phyloP scores from a whole-genome alignment of 2,888 invertebrate species.

The Acrobeloides nanus region DNA sequence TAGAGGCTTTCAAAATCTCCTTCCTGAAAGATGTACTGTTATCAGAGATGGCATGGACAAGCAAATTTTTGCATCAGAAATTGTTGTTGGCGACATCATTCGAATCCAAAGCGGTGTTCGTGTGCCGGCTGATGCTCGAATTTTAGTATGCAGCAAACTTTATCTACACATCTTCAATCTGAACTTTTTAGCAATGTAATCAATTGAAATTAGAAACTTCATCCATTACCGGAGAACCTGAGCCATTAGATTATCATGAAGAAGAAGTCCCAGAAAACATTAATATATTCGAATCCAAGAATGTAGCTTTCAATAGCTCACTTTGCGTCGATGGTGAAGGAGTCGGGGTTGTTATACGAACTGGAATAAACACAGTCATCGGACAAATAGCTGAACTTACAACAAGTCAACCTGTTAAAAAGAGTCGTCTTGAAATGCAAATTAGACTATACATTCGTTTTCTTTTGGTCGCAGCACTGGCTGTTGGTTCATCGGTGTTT shows the following conservation, averaged over 20 bases:
- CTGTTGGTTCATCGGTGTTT: slow-evolving; percentile 30
- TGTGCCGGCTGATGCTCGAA: slow-evolving; percentile 38
- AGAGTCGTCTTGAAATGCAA: slow-evolving; percentile 29
- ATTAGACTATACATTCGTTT: slow-evolving; percentile 35
- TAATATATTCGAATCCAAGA: slow-evolving; percentile 27
- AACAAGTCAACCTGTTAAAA: slow-evolving; percentile 25
- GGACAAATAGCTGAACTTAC: slow-evolving; percentile 37
- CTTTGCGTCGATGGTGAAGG: slow-evolving; percentile 46
- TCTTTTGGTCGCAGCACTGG: slow-evolving; percentile 31
- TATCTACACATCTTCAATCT: too few relatives aligned
- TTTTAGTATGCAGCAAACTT: slow-evolving; percentile 31
- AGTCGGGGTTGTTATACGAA: slow-evolving; percentile 36
- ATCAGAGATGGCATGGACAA: slow-evolving; percentile 37
- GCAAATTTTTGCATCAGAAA: slow-evolving; percentile 31
- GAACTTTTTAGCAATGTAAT: too few relatives aligned
- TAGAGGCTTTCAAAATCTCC: slow-evolving; percentile 34
- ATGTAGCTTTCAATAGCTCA: slow-evolving; percentile 33
- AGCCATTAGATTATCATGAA: slow-evolving; percentile 35
- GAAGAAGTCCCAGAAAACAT: slow-evolving; percentile 23
- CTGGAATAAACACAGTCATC: slow-evolving; percentile 32
- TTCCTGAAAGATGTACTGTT: slow-evolving; percentile 36
- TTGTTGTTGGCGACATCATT: slow-evolving; percentile 42
- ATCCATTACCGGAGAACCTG: slow-evolving; percentile 42
- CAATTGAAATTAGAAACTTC: slow-evolving; percentile 40
- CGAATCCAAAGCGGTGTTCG: slow-evolving; percentile 33